Evolutionary conservation across 2,888 invertebrate species (phyloP), one percentile per base, ranked within the genome.

Genomic region (Clitarchus hookeri): DNA sequence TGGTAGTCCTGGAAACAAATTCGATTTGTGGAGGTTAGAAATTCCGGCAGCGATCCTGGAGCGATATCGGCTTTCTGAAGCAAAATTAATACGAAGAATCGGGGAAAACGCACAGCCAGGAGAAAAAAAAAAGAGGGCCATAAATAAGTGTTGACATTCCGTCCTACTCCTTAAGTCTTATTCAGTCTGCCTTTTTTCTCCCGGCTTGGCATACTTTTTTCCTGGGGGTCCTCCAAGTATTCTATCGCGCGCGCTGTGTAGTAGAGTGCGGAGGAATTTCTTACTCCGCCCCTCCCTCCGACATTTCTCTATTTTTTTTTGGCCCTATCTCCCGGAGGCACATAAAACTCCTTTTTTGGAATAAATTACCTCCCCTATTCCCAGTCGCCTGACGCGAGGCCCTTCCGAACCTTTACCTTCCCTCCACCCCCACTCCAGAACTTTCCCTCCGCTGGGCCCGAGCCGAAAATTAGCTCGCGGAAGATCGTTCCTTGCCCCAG

Each of bases 341-440:
- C 65, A 65, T 65, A 65, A 65, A 65, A 65, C 65, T 65, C 65
- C 65, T 65, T 65, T n/a, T 65, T 65, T 65, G 65, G 65, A 65
- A 65, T 65, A 65, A 65, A 65, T 65, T 65, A 65, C n/a, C 65
- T 65, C 65, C 65, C 65, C 65, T 65, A 65, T 65, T 65, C 65
- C 65, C 65, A 65, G 65, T 23, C 0, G 23, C 65, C 23, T 65
- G 65, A 65, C 65, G 65, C 16, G 65, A 11, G 2, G n/a, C 65
- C 19, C n/a, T 23, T 23, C n/a, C n/a, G 1, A 8, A 16, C 3
- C 48, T 1, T 8, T 48, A 13, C 48, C 48, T 16, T 1, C 48
- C 16, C 4, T 1, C 48, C 48, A 13, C 0, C 65, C n/a, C 19
- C 65, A 11, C 65, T n/a, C 65, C 11, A 8, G 65, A 65, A 65